phyloP scores from a whole-genome alignment of 1,140 invertebrate species.

The Drosophila mayri region DNA sequence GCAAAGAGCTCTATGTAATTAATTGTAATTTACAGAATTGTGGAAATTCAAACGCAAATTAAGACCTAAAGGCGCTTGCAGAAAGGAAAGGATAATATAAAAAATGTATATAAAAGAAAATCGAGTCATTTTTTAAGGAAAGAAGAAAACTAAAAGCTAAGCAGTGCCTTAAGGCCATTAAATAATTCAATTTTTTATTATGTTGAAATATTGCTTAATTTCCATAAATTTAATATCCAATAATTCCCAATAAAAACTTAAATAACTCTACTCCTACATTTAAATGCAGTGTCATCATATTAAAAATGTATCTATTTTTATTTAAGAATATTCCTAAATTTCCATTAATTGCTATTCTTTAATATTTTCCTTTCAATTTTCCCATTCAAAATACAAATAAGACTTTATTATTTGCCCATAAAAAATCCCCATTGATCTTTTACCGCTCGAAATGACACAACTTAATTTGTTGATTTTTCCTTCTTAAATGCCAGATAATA shows the following conservation, averaged over 20 bases:
- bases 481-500: not conserved
- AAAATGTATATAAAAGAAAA: not conserved
- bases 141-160: no score
- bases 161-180: no score
- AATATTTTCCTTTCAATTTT: not conserved
- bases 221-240: no score
- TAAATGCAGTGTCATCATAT: not conserved
- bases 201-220: no score
- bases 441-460: not conserved
- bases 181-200: no score
- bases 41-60: not conserved
- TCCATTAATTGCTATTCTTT: not conserved
- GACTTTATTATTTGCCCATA: not conserved
- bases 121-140: not conserved
- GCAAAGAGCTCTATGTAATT: conserved; percentile 1
- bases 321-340: not conserved
- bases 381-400: not conserved
- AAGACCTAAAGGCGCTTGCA: no score
- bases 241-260: no score
- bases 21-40: conserved; percentile 8
- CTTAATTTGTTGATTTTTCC: conserved; percentile 10
- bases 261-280: no score
- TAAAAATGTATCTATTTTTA: not conserved
- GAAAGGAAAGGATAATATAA: not conserved
- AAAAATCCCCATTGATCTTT: not conserved